Percentiles rank a stretch among this genome's conserved stretches.
Conservation (phyloP, 2,888 invertebrate species). For the Pachymerium ferrugineum region DNA sequence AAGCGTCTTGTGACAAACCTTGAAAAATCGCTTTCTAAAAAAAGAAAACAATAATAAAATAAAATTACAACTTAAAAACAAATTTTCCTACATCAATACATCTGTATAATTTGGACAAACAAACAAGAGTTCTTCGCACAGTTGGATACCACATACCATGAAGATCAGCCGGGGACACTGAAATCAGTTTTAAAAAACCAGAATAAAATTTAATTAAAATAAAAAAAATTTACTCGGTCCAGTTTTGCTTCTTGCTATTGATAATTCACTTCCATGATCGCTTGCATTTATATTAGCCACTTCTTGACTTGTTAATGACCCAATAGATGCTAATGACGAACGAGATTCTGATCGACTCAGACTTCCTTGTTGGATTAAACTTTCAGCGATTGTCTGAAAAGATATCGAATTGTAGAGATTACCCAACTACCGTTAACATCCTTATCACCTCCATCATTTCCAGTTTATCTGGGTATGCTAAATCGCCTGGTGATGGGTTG, state of each 20-base stretch:
- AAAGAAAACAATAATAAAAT: neutral
- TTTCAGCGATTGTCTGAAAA: constrained; percentile 48
- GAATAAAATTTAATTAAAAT: constrained; percentile 14
- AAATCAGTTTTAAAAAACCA: constrained; percentile 35
- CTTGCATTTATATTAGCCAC: constrained; percentile 58
- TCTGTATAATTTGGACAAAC: constrained; percentile 82
- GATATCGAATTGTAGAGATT: constrained; percentile 31
- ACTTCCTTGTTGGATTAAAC: constrained; percentile 43
- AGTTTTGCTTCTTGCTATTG: neutral
- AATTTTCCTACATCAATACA: constrained; percentile 64
- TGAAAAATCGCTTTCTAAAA: constrained; percentile 83
- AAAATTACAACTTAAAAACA: neutral
- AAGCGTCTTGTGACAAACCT: constrained; percentile 91
- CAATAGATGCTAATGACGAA: constrained; percentile 62
- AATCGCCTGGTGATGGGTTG: constrained; percentile 84
- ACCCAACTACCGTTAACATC: neutral
- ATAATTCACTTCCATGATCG: constrained; percentile 24
- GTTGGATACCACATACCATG: constrained; percentile 99
- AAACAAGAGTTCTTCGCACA: constrained; percentile 87
- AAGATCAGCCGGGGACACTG: constrained; percentile 83
- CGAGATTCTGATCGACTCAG: constrained; percentile 57
- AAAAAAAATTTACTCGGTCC: neutral
- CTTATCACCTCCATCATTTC: constrained; percentile 84
- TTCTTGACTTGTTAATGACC: constrained; percentile 65
- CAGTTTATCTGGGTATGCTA: constrained; percentile 95